A percentile compares a stretch with the other conserved stretches of the same genome.
These are phyloP conservation scores for Hypsopygia costalis DNA, from an alignment of 2,888 invertebrate species.

Conservation along the genomic window DNA sequence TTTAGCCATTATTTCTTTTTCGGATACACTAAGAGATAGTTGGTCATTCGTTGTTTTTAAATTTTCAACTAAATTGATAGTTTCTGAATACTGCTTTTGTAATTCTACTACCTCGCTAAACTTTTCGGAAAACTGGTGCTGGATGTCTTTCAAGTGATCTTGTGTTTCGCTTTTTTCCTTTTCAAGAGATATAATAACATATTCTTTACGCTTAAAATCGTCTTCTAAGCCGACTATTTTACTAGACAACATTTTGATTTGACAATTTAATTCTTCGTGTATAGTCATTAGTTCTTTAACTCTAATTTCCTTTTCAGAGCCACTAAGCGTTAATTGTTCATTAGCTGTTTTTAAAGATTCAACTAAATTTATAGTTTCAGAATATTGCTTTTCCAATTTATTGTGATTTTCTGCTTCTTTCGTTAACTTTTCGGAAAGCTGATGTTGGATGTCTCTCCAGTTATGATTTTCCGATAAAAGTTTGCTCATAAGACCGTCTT, in stretches of 20 bases:
- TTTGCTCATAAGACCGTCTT: slow-evolving; percentile 17
- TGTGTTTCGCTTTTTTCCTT: slow-evolving; percentile 24
- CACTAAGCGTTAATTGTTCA: slow-evolving; percentile 21
- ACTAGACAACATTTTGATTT: slow-evolving; percentile 27
- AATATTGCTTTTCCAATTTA: slow-evolving; percentile 26
- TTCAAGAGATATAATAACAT: slow-evolving; percentile 30
- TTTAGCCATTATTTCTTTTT: slow-evolving; percentile 21
- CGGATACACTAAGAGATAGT: slow-evolving; percentile 22
- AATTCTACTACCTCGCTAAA: slow-evolving; percentile 26
- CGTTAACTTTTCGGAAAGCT: slow-evolving; percentile 32
- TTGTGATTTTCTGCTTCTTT: slow-evolving; percentile 25
- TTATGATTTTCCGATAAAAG: slow-evolving; percentile 16
- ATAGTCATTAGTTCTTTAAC: slow-evolving; percentile 23
- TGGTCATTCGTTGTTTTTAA: slow-evolving; percentile 20
- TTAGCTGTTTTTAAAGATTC: slow-evolving; percentile 13
- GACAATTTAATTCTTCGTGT: slow-evolving; percentile 25
- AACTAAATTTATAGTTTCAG: slow-evolving; percentile 18
- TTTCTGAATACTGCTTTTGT: slow-evolving; percentile 27
- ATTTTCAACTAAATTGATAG: slow-evolving; percentile 1
- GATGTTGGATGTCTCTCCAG: slow-evolving; percentile 21
- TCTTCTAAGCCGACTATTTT: slow-evolving; percentile 32
- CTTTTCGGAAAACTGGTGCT: slow-evolving; percentile 34
- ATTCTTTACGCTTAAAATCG: slow-evolving; percentile 32
- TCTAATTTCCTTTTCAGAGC: slow-evolving; percentile 22
- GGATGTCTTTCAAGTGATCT: slow-evolving; percentile 12